Conservation (phyloP, 1,140 invertebrate species). For the Pantala flavescens region DNA sequence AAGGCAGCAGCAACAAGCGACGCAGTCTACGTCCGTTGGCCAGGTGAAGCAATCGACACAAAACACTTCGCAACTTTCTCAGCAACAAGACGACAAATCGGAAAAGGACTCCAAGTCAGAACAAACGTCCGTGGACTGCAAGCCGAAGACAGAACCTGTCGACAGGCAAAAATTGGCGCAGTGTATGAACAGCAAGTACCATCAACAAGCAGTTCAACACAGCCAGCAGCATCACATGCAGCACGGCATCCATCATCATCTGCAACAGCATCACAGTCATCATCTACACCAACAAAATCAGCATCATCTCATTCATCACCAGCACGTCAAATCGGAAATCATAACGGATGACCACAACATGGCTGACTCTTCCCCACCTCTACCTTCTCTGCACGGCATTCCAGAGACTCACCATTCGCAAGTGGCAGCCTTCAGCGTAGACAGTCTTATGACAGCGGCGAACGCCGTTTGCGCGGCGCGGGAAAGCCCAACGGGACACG, state of each 20-base stretch:
- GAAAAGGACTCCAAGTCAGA: neutral
- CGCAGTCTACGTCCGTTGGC: slow-evolving; percentile 10
- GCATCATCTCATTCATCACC: slow-evolving; percentile 23
- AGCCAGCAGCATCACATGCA: slow-evolving; percentile 24
- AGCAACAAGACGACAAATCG: slow-evolving; percentile 24
- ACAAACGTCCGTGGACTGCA: slow-evolving; percentile 34
- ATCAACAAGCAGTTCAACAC: slow-evolving; percentile 24
- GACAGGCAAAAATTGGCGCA: slow-evolving; percentile 51
- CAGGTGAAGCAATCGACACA: neutral
- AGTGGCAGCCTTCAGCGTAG: slow-evolving; percentile 38
- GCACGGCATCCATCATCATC: slow-evolving; percentile 32
- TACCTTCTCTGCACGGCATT: slow-evolving; percentile 31
- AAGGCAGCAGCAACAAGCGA: slow-evolving; percentile 45
- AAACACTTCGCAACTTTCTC: neutral
- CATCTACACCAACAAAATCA: no score
- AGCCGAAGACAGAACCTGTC: slow-evolving; percentile 19
- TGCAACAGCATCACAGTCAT: slow-evolving; percentile 23
- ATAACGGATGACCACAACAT: slow-evolving; percentile 12
- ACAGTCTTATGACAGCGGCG: slow-evolving; percentile 38
- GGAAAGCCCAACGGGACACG: neutral
- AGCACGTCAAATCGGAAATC: slow-evolving; percentile 31
- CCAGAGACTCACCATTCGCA: neutral
- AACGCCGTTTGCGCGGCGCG: neutral
- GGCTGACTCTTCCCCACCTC: slow-evolving; percentile 30
- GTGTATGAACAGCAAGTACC: slow-evolving; percentile 35